Evolutionary conservation across 2,888 invertebrate species (phyloP).

Genomic region (Hyles lineata): DNA sequence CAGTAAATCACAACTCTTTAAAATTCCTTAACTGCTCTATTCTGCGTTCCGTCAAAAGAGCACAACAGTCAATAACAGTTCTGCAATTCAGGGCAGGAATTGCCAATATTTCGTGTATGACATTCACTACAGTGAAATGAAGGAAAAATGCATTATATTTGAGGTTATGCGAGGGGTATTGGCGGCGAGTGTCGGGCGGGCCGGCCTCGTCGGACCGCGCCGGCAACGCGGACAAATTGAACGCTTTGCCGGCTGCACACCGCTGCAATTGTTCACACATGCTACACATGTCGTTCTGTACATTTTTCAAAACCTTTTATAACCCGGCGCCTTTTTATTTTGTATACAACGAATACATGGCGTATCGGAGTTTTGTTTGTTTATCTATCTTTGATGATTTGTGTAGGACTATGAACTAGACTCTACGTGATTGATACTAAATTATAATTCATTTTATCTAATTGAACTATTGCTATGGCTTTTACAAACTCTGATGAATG

Average conservation of each 20-base stretch:
- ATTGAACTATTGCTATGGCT: too few relatives aligned
- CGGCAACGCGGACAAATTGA: conserved; percentile 70
- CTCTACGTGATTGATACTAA: too few relatives aligned
- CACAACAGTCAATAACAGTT: too few relatives aligned
- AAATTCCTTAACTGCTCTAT: too few relatives aligned
- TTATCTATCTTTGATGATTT: too few relatives aligned
- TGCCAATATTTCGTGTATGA: too few relatives aligned
- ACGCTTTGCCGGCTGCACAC: conserved; percentile 51
- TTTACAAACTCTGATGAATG: background rate
- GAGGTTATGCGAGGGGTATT: conserved; percentile 51
- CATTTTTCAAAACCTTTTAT: conserved; percentile 20
- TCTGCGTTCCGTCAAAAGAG: too few relatives aligned
- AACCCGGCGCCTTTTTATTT: background rate
- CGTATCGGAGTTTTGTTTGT: background rate
- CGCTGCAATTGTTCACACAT: conserved; percentile 51
- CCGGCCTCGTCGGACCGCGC: conserved; percentile 38
- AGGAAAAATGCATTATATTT: background rate
- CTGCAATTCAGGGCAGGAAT: too few relatives aligned
- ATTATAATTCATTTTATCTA: too few relatives aligned
- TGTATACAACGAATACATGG: background rate
- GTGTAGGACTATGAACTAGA: too few relatives aligned
- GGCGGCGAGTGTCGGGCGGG: conserved; percentile 40
- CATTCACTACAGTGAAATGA: background rate
- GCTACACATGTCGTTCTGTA: conserved; percentile 34
- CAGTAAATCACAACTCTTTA: too few relatives aligned